Evolutionary conservation across 2,888 invertebrate genomes (phyloP), one percentile per base, ranked within the genome.

Genomic region (Gasteruption jaculator): DNA sequence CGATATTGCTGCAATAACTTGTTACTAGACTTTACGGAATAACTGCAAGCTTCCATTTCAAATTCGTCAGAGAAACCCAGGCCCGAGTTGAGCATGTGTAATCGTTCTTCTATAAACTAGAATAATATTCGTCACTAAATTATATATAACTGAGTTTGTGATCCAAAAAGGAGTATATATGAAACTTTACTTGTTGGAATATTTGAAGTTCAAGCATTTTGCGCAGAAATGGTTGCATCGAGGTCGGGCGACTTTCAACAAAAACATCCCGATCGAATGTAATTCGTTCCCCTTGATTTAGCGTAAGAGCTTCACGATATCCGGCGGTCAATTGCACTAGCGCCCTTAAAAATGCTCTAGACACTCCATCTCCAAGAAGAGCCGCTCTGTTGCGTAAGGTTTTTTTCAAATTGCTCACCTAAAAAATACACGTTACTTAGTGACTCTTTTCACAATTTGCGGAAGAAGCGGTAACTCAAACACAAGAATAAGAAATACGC

Each of bases 321-420:
- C 92, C 91, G 33, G 96, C 96, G 58, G 97, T 96, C 40, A 97
- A 76, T 69, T 90, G 86, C 8, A 96, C 96, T 53, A 96, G 76
- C 7, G 94, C 89, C 45, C 86, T 78, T 39, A 97, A 76, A 73
- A 97, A 97, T 31, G 94, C 90, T 61, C 92, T 81, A 3, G 95
- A 89, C 4, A 97, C 87, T 1, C 91, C 88, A 70, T 97, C 96
- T 1, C 95, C 95, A 43, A 91, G 74, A 41, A 84, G 74, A 36
- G 83, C 83, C 52, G 88, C 80, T 57, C 83, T 80, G 63, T 83
- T 83, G 61, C 85, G 83, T 59, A 92, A 74, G 46, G 86, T 83
- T 63, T 82, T 82, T 67, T 83, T 85, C 67, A 92, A 76, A 60
- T 79, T 82, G 34, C 78, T 75, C 46, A 86, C 80, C 87, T 90